phyloP scores from a whole-genome alignment of 2,888 invertebrate genomes.

The Nasonovia ribisnigri region DNA sequence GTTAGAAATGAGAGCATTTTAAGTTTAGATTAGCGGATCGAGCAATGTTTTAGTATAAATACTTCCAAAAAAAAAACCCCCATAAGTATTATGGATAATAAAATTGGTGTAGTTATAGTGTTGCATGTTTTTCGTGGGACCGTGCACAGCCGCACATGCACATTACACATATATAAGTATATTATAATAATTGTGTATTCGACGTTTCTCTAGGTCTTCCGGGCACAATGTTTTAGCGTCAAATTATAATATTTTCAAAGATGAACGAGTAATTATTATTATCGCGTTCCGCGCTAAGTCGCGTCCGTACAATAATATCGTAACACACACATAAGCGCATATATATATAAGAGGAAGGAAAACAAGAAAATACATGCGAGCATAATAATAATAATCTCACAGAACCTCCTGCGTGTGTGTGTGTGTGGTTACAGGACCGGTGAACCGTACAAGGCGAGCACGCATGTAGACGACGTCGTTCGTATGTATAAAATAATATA shows the following conservation, averaged over 20 bases:
- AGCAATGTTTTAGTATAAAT: background rate
- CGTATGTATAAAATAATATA: conserved; percentile 21
- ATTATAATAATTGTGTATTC: conserved; percentile 11
- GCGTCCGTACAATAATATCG: background rate
- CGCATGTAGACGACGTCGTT: conserved; percentile 25
- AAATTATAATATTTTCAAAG: conserved; percentile 56
- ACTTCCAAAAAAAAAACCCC: background rate
- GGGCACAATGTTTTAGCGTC: conserved; percentile 36
- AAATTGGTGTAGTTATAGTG: background rate
- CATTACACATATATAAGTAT: background rate
- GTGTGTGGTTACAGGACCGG: conserved; percentile 44
- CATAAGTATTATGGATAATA: background rate
- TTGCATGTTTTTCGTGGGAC: conserved; percentile 27
- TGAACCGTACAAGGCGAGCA: conserved; percentile 64
- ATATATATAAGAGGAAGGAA: conserved; percentile 6
- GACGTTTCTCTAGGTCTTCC: conserved; percentile 57
- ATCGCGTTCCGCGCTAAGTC: conserved; percentile 8
- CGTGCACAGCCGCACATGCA: background rate
- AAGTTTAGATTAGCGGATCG: background rate
- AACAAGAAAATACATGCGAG: conserved; percentile 10
- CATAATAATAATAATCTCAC: conserved; percentile 40
- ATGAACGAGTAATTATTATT: conserved; percentile 48
- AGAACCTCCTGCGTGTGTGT: background rate
- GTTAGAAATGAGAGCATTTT: background rate
- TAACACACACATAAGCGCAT: background rate